phyloP scores from a whole-genome alignment of 2,113 vertebrate species.

The Azemiops feae region DNA sequence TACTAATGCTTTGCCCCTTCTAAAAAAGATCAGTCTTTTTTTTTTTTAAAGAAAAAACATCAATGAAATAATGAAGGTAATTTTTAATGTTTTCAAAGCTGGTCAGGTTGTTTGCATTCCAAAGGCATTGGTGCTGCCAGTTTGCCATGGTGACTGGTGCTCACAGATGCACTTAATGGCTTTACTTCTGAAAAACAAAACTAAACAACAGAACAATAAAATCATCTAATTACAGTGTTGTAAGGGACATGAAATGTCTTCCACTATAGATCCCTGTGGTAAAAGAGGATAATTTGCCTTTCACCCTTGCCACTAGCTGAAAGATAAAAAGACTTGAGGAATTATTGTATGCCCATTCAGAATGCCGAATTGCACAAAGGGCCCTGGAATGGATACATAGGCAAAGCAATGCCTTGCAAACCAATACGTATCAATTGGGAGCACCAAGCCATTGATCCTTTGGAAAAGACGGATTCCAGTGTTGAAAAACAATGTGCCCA shows the following conservation, averaged over 20 bases:
- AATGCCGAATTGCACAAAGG: neutral
- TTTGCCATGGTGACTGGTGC: constrained; percentile 9
- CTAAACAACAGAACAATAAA: constrained; percentile 11
- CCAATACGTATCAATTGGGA: neutral
- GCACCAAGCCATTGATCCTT: neutral
- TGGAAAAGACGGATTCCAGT: neutral
- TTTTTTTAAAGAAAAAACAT: neutral
- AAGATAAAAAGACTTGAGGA: neutral
- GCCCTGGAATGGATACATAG: neutral
- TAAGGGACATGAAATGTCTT: neutral
- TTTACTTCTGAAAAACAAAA: constrained; percentile 17
- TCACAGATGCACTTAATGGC: neutral
- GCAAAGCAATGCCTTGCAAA: neutral
- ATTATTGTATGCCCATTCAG: neutral
- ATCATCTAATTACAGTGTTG: neutral
- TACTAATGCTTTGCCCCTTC: neutral
- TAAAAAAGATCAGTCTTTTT: neutral
- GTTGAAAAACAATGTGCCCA: neutral
- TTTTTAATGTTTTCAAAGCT: neutral
- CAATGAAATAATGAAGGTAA: neutral
- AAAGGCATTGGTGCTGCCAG: neutral
- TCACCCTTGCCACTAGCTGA: neutral
- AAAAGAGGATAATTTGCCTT: neutral
- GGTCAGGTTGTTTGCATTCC: neutral
- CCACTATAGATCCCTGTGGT: neutral